phyloP scores from a whole-genome alignment of 2,797 vertebrate genomes.

The Hylomyscus alleni region DNA sequence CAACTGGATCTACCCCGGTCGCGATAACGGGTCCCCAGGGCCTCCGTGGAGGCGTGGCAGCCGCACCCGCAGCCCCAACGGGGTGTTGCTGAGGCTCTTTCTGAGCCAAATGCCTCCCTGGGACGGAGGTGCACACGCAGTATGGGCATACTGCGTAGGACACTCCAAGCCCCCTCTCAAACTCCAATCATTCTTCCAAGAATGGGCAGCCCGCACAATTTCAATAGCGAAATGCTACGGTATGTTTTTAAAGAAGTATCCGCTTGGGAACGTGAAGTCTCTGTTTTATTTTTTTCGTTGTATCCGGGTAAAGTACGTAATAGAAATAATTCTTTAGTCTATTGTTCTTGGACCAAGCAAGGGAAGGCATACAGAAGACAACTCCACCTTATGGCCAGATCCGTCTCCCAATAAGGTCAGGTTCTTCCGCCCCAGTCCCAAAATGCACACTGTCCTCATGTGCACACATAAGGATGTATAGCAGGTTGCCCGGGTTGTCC shows the following conservation, averaged over 20 bases:
- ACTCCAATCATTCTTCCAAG: not conserved
- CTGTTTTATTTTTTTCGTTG: slow-evolving; percentile 53
- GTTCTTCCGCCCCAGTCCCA: not conserved
- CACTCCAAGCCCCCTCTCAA: not conserved
- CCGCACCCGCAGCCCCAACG: not conserved
- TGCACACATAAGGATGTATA: not conserved
- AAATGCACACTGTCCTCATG: not conserved
- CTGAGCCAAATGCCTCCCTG: not conserved
- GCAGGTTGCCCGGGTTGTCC: not conserved
- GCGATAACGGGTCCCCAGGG: not conserved
- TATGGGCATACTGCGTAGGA: not conserved
- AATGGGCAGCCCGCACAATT: not conserved
- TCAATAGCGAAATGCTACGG: not conserved
- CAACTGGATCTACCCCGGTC: not conserved
- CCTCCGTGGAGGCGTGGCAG: not conserved
- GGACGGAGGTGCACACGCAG: not conserved
- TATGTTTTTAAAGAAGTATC: not conserved
- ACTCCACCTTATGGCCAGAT: not conserved
- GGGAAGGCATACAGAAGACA: not conserved
- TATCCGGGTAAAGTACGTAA: slow-evolving; percentile 65
- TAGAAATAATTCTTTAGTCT: slow-evolving; percentile 28
- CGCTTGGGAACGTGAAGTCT: rapidly evolving
- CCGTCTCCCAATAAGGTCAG: not conserved
- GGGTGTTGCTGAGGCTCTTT: not conserved
- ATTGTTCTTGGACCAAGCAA: not conserved